A percentile compares a stretch with the other conserved stretches of the same genome.
These are phyloP conservation scores for Lydus trimaculatus DNA, from an alignment of 2,888 invertebrate species.

Conservation along the genomic window DNA sequence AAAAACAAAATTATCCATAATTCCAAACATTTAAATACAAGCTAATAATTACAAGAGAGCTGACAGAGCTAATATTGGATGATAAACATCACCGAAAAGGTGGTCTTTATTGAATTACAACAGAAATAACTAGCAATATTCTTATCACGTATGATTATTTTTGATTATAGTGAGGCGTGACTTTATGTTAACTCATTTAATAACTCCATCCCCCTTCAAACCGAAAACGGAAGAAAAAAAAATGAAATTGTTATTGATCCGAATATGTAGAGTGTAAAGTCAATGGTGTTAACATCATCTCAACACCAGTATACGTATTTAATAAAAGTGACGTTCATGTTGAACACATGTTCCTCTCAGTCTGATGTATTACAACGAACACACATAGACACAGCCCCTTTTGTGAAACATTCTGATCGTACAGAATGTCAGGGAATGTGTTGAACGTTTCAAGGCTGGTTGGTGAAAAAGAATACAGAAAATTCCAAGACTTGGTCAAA, in stretches of 20 bases:
- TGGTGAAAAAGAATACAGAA: conserved; percentile 27
- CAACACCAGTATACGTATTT: conserved; percentile 27
- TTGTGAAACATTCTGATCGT: conserved; percentile 41
- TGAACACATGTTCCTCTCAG: conserved; percentile 48
- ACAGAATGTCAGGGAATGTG: conserved; percentile 49
- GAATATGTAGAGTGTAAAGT: conserved; percentile 19
- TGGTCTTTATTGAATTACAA: neutral
- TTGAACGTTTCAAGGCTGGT: conserved; percentile 42
- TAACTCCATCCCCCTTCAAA: neutral
- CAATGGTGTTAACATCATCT: conserved; percentile 13
- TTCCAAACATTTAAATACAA: conserved; percentile 25
- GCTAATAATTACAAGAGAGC: conserved; percentile 20
- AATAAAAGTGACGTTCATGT: conserved; percentile 34
- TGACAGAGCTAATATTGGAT: conserved; percentile 23
- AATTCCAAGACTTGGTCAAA: neutral
- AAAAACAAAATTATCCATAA: conserved; percentile 15
- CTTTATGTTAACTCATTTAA: neutral
- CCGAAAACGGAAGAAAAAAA: neutral
- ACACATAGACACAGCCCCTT: conserved; percentile 46
- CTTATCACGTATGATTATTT: conserved; percentile 1
- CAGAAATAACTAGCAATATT: neutral
- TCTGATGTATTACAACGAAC: conserved; percentile 50
- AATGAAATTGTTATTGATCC: neutral
- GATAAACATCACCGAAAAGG: neutral
- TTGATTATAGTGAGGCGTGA: neutral